phyloP scores from a whole-genome alignment of 2,888 invertebrate genomes.

The Phengaris arion region DNA sequence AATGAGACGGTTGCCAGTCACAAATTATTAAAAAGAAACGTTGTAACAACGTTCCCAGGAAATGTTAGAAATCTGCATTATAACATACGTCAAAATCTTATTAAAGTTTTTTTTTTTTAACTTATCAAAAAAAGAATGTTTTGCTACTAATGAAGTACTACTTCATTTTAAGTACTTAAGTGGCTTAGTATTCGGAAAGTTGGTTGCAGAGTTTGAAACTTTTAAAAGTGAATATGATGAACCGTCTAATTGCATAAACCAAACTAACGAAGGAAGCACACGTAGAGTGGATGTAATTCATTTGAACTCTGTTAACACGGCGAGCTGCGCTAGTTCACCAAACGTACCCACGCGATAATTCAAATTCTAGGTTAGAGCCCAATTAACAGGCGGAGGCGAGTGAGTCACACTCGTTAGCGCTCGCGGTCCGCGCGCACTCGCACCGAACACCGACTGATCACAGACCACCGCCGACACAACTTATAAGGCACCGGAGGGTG shows the following conservation, averaged over 20 bases:
- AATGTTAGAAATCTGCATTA: background rate
- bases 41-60: background rate
- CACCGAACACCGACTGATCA: constrained; percentile 61
- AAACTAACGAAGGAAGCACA: constrained; percentile 35
- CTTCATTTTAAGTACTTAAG: background rate
- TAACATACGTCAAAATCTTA: too few species aligned
- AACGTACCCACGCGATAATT: constrained; percentile 57
- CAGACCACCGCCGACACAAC: constrained; percentile 51
- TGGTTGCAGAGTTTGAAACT: background rate
- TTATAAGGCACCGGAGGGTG: constrained; percentile 67
- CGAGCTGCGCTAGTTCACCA: constrained; percentile 47
- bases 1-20: background rate
- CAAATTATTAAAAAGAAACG: background rate
- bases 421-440: constrained; percentile 44
- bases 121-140: background rate
- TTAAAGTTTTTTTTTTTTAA: background rate
- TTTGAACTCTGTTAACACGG: constrained; percentile 49
- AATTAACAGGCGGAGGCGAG: constrained; percentile 66
- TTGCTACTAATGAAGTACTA: background rate
- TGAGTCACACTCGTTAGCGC: constrained; percentile 66
- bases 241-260: constrained; percentile 28
- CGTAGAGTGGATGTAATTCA: constrained; percentile 41
- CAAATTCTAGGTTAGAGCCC: constrained; percentile 62
- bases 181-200: background rate
- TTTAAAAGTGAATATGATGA: background rate